Evolutionary conservation across 1,140 invertebrate genomes (phyloP), one percentile per base, ranked within the genome.

Genomic region (Andrena cerasifolii): DNA sequence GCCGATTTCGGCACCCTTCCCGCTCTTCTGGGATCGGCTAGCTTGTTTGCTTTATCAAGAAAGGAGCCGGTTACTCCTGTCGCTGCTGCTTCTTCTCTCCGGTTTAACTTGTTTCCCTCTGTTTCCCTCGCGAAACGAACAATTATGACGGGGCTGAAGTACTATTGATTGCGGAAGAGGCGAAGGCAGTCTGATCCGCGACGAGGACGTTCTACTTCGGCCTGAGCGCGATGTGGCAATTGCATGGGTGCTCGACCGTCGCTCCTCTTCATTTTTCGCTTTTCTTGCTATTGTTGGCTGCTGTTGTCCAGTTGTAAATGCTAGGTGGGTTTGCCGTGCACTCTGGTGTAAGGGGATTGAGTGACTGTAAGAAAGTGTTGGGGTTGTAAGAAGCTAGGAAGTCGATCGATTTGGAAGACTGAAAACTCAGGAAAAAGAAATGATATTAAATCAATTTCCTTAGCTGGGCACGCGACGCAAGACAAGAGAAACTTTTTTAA

Each of bases 1-100:
- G 40, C 16, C 62, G 45, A 47, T 47, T 61, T 61, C 33, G 33
- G 33, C 8, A 2, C 54, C 28, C 16, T 1, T 14, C 28, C 18
- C 16, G n/a, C n/a, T n/a, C n/a, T n/a, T n/a, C n/a, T n/a, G 28
- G 31, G 18, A 36, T 36, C 31, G 56, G 14, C 62, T 2, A 31
- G 49, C n/a, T 67, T 36, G 33, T 26, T 54, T 36, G 54, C 67
- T 61, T 61, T 40, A 40, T 61, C 58, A 40, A 24, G 33, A n/a
- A 43, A 61, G 31, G 31, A 61, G 40, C 58, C 33, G 40, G 26
- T 33, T 61, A 8, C 36, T n/a, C 21, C 10, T 51, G 21, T n/a
- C n/a, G n/a, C n/a, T n/a, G n/a, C n/a, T n/a, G 5, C 3, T 47
- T 28, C 1, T 6, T n/a, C 3, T 28, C 18, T 24, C 3, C 12